A percentile compares a stretch with the other conserved stretches of the same genome.
Conservation (phyloP, 2,113 vertebrate genomes). For the Malaclemys terrapin region DNA sequence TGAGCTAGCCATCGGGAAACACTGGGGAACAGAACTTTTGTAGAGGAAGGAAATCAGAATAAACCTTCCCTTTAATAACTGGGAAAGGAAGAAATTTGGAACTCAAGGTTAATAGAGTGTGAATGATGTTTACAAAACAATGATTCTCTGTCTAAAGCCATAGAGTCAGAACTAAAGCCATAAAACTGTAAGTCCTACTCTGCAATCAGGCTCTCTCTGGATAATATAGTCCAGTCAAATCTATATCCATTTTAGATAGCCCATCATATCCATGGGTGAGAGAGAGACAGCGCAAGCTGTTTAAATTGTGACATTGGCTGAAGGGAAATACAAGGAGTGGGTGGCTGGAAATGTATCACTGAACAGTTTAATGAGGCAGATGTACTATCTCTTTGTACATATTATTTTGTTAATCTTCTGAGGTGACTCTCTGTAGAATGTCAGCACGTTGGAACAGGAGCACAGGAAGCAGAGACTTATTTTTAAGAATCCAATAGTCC, state of each 20-base stretch:
- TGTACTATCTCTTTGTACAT: neutral
- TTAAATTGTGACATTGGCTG: neutral
- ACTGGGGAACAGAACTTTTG: neutral
- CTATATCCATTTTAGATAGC: neutral
- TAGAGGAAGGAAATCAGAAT: neutral
- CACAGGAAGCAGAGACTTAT: neutral
- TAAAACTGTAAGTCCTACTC: neutral
- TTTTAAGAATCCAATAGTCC: conserved; percentile 50
- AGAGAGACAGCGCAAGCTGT: neutral
- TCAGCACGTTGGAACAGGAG: neutral
- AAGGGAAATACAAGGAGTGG: neutral
- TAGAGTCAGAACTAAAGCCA: neutral
- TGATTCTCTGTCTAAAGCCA: neutral
- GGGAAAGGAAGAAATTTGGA: neutral
- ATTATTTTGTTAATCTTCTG: conserved; percentile 22
- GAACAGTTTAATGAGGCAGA: conserved; percentile 12
- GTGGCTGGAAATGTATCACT: neutral
- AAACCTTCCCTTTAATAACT: neutral
- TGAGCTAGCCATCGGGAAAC: neutral
- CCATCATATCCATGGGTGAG: neutral
- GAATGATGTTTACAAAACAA: neutral
- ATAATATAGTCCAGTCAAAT: neutral
- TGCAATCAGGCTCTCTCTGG: neutral
- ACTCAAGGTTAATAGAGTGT: neutral
- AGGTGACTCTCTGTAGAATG: neutral